These are phyloP conservation scores for Sitobion miscanthi DNA, from an alignment of 1,140 invertebrate species.

Conservation along the genomic window DNA sequence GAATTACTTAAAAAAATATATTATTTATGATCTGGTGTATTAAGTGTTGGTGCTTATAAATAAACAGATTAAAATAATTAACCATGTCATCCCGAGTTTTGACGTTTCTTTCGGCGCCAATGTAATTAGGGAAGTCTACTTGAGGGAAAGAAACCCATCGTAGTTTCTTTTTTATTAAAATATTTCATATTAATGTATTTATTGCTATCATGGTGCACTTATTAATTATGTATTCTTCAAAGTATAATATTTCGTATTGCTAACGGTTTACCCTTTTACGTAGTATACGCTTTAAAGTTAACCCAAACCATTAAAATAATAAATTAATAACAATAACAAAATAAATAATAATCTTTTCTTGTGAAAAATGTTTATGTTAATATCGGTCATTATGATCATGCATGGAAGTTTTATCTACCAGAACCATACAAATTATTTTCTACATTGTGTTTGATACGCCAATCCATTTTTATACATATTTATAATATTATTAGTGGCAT, in stretches of 20 bases:
- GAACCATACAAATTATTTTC: background rate
- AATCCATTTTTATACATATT: background rate
- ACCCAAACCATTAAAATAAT: background rate
- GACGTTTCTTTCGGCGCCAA: background rate
- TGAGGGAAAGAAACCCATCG: background rate
- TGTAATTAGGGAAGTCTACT: background rate
- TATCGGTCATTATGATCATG: background rate
- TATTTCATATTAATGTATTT: background rate
- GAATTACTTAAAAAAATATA: background rate
- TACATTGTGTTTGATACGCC: background rate
- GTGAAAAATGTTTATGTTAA: background rate
- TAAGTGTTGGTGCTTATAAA: background rate
- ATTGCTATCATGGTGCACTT: background rate
- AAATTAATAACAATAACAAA: background rate
- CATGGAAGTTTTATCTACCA: background rate
- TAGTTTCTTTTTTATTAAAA: background rate
- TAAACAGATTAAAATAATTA: constrained; percentile 1
- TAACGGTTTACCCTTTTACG: background rate
- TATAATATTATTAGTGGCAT: background rate
- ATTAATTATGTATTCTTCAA: background rate
- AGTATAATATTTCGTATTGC: background rate
- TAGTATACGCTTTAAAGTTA: background rate
- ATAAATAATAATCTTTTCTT: background rate
- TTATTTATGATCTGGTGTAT: background rate
- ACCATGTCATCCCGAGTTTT: background rate